Conservation (phyloP, 2,888 invertebrate species). For the Mellilla xanthometata region DNA sequence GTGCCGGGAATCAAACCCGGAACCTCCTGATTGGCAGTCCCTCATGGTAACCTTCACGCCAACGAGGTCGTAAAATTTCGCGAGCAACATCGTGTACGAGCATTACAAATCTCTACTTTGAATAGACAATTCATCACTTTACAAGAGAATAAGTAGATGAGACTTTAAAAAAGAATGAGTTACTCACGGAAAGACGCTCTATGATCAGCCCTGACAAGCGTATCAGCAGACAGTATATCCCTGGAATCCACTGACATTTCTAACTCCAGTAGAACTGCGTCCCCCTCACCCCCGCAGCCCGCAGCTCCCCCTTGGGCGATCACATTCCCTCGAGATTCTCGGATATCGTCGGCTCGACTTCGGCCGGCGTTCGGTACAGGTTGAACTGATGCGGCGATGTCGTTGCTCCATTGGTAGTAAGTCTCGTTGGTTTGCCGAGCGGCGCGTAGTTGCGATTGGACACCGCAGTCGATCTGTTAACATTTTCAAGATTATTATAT, state of each 20-base stretch:
- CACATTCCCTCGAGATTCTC: conserved; percentile 36
- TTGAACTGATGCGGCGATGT: conserved; percentile 38
- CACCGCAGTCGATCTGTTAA: conserved; percentile 22
- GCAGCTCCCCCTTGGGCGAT: conserved; percentile 50
- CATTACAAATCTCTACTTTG: too few relatives aligned
- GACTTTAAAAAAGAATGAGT: too few relatives aligned
- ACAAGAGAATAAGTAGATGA: too few relatives aligned
- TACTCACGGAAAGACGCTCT: conserved; percentile 57
- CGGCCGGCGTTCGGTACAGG: conserved; percentile 22
- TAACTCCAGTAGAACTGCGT: conserved; percentile 58
- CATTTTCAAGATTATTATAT: too few relatives aligned
- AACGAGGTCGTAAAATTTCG: too few relatives aligned
- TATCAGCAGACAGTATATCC: conserved; percentile 83
- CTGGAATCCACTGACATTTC: conserved; percentile 73
- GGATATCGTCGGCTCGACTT: conserved; percentile 34
- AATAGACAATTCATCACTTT: too few relatives aligned
- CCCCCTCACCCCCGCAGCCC: conserved; percentile 40
- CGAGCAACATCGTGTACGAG: too few relatives aligned
- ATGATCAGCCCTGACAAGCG: conserved; percentile 84
- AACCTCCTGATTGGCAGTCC: too few relatives aligned
- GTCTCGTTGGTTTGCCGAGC: conserved; percentile 56
- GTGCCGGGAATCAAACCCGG: too few relatives aligned
- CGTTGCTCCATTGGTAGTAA: conserved; percentile 37
- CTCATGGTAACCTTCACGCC: too few relatives aligned
- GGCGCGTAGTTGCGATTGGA: conserved; percentile 20